Evolutionary conservation across 2,888 invertebrate species (phyloP).

Genomic region (Chorisops tibialis): DNA sequence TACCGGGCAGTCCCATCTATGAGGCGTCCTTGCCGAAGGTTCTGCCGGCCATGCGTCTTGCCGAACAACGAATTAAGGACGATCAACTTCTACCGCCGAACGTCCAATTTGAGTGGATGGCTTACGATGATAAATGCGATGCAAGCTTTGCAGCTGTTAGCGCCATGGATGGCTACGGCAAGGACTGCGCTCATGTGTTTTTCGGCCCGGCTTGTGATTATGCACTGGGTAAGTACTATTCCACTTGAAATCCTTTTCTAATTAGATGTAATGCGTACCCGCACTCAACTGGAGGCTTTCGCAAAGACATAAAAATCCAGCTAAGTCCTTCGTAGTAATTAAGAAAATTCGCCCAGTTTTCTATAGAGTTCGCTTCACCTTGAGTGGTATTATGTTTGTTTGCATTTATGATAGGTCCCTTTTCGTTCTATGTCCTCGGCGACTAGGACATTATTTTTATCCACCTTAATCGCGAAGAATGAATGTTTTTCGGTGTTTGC

Average conservation of each 20-base stretch:
- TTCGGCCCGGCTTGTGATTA: slow-evolving; percentile 81
- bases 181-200: slow-evolving; percentile 71
- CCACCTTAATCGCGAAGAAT: too few species aligned
- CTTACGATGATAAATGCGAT: slow-evolving; percentile 70
- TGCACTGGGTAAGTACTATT: slow-evolving; percentile 68
- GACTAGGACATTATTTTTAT: too few species aligned
- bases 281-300: too few species aligned
- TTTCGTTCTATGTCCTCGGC: too few species aligned
- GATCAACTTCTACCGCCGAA: slow-evolving; percentile 58
- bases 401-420: too few species aligned
- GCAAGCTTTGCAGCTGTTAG: slow-evolving; percentile 69
- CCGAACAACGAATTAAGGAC: slow-evolving; percentile 56
- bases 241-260: neutral
- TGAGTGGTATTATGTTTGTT: too few species aligned
- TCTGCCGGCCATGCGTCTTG: slow-evolving; percentile 61
- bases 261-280: neutral
- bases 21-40: slow-evolving; percentile 61
- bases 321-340: too few species aligned
- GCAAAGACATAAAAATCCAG: too few species aligned
- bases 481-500: too few species aligned
- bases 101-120: slow-evolving; percentile 59
- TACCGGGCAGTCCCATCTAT: slow-evolving; percentile 59
- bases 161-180: slow-evolving; percentile 67
- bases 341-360: too few species aligned
- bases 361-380: too few species aligned